Evolutionary conservation across 92 coral and sea anemone species (phyloP).

Genomic region (Porites divaricata): DNA sequence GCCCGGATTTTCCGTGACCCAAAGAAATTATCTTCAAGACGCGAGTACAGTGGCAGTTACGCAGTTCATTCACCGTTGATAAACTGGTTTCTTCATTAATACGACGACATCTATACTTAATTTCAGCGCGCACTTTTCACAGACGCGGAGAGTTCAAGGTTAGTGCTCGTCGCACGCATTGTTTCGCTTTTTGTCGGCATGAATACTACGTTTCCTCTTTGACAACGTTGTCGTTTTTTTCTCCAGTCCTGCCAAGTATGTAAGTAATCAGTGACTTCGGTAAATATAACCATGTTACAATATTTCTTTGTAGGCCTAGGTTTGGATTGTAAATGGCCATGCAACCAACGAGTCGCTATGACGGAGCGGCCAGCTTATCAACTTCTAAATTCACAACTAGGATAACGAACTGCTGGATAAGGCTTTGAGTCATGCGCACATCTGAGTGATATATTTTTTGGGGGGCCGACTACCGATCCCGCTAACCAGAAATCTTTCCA

Average conservation of each 20-base stretch:
- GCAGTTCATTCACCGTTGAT: no score
- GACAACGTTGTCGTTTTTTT: neutral
- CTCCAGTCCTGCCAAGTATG: conserved; percentile 37
- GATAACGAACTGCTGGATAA: neutral
- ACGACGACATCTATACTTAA: neutral
- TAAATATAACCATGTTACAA: neutral
- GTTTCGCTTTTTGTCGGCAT: neutral
- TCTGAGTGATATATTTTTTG: conserved; percentile 24
- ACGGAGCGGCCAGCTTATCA: neutral
- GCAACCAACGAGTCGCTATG: conserved; percentile 4
- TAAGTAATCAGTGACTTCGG: conserved; percentile 18
- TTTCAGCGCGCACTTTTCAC: neutral
- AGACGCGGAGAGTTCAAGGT: conserved; percentile 34
- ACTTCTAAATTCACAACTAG: neutral
- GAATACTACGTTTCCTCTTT: neutral
- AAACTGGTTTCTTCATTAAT: no score
- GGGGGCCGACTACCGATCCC: neutral
- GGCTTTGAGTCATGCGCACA: conserved; percentile 16
- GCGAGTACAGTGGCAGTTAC: no score
- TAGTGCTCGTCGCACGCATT: conserved; percentile 12
- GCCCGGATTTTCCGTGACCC: conserved; percentile 27
- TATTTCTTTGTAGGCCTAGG: conserved; percentile 5
- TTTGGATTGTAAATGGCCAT: neutral
- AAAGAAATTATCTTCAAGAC: conserved; percentile 10
- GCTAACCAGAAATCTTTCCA: neutral